A percentile compares a stretch with the other conserved stretches of the same genome.
Conservation (phyloP, 1,140 invertebrate species). For the Drosophila mojavensis region DNA sequence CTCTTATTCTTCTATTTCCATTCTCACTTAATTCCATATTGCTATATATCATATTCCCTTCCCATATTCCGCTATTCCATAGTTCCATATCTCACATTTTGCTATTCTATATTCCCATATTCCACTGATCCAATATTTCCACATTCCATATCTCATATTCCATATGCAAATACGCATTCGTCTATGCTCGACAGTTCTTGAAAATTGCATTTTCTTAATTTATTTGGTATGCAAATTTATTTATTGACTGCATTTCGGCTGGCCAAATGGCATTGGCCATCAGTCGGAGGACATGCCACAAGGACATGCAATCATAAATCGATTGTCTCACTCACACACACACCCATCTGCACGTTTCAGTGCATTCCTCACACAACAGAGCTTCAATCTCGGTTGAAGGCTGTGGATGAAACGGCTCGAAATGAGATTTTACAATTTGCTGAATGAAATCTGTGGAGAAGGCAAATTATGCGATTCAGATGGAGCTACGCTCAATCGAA, state of each 20-base stretch:
- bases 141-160: slow-evolving; percentile 9
- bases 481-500: background rate
- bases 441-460: background rate
- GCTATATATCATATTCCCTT: slow-evolving; percentile 1
- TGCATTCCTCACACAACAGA: slow-evolving; percentile 31
- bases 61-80: slow-evolving; percentile 8
- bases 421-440: slow-evolving; percentile 32
- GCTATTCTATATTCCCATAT: no score
- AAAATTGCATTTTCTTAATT: slow-evolving; percentile 82
- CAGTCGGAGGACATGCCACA: slow-evolving; percentile 17
- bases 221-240: slow-evolving; percentile 81
- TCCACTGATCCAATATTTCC: no score
- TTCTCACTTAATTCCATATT: no score
- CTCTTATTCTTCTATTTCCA: no score
- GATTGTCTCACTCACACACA: slow-evolving; percentile 16
- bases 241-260: slow-evolving; percentile 64
- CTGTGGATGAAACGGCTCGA: background rate
- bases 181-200: slow-evolving; percentile 64
- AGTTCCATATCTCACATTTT: no score
- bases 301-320: slow-evolving; percentile 24
- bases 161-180: slow-evolving; percentile 27
- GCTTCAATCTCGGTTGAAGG: background rate
- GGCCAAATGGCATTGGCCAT: slow-evolving; percentile 7
- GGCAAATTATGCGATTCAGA: background rate
- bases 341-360: background rate